These are phyloP conservation scores for Montipora capricornis DNA, from an alignment of 64 coral and sea anemone genomes.

Conservation along the genomic window DNA sequence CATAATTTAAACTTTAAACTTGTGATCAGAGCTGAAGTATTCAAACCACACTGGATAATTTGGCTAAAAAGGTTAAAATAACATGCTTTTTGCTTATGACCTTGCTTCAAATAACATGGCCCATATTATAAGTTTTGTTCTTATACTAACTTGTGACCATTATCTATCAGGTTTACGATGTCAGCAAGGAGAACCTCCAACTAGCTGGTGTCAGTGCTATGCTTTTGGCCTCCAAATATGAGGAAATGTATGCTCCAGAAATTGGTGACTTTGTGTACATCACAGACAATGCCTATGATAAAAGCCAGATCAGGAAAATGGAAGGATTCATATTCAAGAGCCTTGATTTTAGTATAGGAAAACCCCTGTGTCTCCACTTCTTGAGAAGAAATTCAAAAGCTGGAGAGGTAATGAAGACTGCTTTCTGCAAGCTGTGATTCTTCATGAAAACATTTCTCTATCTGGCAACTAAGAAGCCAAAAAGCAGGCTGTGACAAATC, in stretches of 20 bases:
- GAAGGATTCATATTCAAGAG: slow-evolving; percentile 85
- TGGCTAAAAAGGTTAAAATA: no score
- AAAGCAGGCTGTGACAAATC: no score
- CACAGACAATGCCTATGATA: slow-evolving; percentile 92
- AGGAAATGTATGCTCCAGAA: slow-evolving; percentile 98
- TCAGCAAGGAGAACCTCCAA: slow-evolving; percentile 78
- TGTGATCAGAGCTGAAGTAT: no score
- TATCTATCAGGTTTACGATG: slow-evolving; percentile 56
- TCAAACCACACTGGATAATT: no score
- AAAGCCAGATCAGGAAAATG: slow-evolving; percentile 78
- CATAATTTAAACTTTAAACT: no score
- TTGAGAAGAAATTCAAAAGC: slow-evolving; percentile 98
- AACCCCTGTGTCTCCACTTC: slow-evolving; percentile 96
- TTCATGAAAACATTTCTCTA: no score
- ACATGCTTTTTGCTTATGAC: no score
- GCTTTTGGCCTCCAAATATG: slow-evolving; percentile 96
- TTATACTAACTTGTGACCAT: background rate
- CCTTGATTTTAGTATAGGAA: slow-evolving; percentile 84
- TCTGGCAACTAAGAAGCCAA: no score
- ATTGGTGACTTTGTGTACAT: slow-evolving; percentile 99
- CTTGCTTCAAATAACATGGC: no score
- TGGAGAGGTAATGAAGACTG: slow-evolving; percentile 63
- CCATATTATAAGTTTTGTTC: no score
- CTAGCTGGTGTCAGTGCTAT: slow-evolving; percentile 94
- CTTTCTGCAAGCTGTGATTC: no score